phyloP scores from a whole-genome alignment of 2,888 invertebrate genomes.

The Apotomis turbidana region DNA sequence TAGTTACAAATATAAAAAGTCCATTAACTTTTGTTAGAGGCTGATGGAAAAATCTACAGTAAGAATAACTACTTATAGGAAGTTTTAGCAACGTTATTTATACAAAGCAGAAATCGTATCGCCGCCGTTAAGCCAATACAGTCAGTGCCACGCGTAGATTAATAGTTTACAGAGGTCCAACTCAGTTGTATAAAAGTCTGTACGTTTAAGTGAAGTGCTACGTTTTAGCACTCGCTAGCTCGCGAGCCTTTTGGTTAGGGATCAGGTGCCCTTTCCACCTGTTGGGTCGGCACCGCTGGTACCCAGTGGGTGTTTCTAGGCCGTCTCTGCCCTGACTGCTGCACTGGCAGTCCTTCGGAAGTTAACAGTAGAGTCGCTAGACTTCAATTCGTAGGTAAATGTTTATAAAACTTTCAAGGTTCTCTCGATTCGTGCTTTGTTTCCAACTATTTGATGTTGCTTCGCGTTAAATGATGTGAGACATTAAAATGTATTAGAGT shows the following conservation, averaged over 20 bases:
- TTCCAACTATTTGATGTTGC: conserved; percentile 78
- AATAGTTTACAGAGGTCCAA: conserved; percentile 1
- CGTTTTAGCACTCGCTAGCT: conserved; percentile 8
- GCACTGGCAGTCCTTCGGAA: conserved; percentile 29
- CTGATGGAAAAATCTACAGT: no score
- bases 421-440: conserved; percentile 73
- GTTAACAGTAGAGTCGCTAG: conserved; percentile 75
- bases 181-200: conserved; percentile 33
- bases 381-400: conserved; percentile 77
- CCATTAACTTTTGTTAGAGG: no score
- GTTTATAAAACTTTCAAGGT: conserved; percentile 59
- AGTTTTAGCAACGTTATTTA: no score
- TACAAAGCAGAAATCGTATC: neutral
- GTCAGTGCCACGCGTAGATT: neutral
- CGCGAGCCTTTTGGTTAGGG: conserved; percentile 9
- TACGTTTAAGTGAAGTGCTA: conserved; percentile 24
- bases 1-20: no score
- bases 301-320: neutral
- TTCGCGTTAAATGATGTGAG: conserved; percentile 78
- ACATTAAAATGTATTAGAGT: conserved; percentile 74
- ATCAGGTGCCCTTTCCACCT: neutral
- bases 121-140: no score
- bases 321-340: conserved; percentile 9
- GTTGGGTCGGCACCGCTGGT: neutral
- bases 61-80: no score